Percentiles rank a stretch among this genome's conserved stretches.
phyloP scores from a whole-genome alignment of 2,113 vertebrate species.

The Syngnathus typhle region DNA sequence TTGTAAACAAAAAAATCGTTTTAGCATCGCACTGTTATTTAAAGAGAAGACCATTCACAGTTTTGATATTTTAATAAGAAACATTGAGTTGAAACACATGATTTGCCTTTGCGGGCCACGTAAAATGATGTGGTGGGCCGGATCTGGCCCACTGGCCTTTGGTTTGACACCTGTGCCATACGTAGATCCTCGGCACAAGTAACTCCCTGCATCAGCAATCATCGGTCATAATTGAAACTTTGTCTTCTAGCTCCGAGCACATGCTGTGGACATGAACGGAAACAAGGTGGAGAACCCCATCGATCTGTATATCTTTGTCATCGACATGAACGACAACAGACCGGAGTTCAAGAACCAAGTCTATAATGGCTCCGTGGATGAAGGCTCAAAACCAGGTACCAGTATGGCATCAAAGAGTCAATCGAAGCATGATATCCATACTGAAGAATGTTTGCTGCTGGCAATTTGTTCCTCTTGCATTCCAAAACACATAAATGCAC shows the following conservation, averaged over 20 bases:
- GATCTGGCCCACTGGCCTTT: too few relatives aligned
- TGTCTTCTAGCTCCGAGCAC: conserved; percentile 81
- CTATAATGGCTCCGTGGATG: conserved; percentile 93
- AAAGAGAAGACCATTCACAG: too few relatives aligned
- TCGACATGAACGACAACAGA: conserved; percentile 98
- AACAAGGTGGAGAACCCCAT: conserved; percentile 98
- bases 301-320: conserved; percentile 97
- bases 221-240: neutral
- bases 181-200: neutral
- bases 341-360: conserved; percentile 92
- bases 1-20: too few relatives aligned
- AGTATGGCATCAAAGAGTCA: neutral
- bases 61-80: too few relatives aligned
- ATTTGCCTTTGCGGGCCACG: too few relatives aligned
- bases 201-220: neutral
- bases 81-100: too few relatives aligned
- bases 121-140: too few relatives aligned
- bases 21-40: too few relatives aligned
- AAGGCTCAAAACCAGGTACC: conserved; percentile 92
- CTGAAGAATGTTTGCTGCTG: conserved; percentile 26
- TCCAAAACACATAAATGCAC: too few relatives aligned
- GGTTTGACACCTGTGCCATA: too few relatives aligned
- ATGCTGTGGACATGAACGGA: conserved; percentile 96
- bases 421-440: conserved; percentile 7
- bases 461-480: conserved; percentile 14